Conservation (phyloP, 2,113 vertebrate genomes). For the Fulica atra region DNA sequence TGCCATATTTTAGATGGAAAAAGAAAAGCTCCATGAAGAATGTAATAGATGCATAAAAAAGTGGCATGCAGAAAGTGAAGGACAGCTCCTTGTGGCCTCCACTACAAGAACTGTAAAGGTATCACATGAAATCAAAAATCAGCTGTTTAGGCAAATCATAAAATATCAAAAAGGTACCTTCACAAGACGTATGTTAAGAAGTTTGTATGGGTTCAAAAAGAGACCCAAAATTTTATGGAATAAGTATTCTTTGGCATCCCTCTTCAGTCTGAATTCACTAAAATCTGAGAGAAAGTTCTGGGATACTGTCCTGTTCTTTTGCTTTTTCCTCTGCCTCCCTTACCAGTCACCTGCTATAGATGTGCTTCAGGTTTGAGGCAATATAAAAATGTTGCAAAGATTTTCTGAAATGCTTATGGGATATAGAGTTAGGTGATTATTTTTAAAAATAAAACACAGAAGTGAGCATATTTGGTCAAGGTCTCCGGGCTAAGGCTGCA, state of each 20-base stretch:
- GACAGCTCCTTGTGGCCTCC: neutral
- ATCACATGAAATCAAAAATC: neutral
- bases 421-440: neutral
- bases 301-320: neutral
- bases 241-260: neutral
- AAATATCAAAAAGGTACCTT: neutral
- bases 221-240: neutral
- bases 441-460: neutral
- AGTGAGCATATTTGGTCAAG: fast-evolving
- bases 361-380: neutral
- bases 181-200: neutral
- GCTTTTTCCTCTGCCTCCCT: neutral
- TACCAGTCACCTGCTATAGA: neutral
- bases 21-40: neutral
- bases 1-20: neutral
- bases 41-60: neutral
- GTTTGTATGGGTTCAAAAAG: neutral
- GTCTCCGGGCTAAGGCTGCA: neutral
- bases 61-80: neutral
- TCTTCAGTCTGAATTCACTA: neutral
- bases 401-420: neutral
- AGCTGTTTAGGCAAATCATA: neutral
- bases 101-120: neutral
- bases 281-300: neutral
- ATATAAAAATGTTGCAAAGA: neutral